phyloP scores from a whole-genome alignment of 2,888 invertebrate genomes.

The Chloroclystis v-ata region DNA sequence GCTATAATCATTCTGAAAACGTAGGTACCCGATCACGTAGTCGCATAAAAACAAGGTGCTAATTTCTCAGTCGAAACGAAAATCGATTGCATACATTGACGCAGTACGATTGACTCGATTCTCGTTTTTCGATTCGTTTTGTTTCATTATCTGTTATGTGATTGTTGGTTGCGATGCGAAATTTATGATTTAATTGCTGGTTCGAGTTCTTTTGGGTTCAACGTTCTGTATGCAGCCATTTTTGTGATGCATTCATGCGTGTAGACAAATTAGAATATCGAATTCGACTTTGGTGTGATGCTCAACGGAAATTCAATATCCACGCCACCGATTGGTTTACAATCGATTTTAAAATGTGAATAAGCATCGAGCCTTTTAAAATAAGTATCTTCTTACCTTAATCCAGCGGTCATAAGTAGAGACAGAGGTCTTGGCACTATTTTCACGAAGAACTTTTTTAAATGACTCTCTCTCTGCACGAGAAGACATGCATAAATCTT shows the following conservation, averaged over 20 bases:
- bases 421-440: no score
- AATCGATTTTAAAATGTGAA: conserved; percentile 1
- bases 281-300: conserved; percentile 17
- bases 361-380: background rate
- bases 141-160: conserved; percentile 72
- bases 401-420: no score
- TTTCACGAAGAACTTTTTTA: no score
- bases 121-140: conserved; percentile 58
- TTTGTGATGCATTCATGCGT: conserved; percentile 41
- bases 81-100: conserved; percentile 60
- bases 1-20: conserved; percentile 10
- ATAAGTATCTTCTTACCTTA: no score
- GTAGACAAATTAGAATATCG: conserved; percentile 40
- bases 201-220: conserved; percentile 47
- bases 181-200: conserved; percentile 76
- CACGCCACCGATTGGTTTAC: conserved; percentile 5
- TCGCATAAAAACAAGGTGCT: conserved; percentile 24
- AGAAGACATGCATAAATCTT: no score
- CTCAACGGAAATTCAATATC: conserved; percentile 18
- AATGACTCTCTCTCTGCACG: no score
- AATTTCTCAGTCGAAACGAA: conserved; percentile 52
- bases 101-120: conserved; percentile 34
- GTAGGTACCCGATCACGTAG: conserved; percentile 18
- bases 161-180: conserved; percentile 73
- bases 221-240: conserved; percentile 30